These are phyloP conservation scores for Rhamnusium bicolor DNA, from an alignment of 2,888 invertebrate species.

Conservation along the genomic window DNA sequence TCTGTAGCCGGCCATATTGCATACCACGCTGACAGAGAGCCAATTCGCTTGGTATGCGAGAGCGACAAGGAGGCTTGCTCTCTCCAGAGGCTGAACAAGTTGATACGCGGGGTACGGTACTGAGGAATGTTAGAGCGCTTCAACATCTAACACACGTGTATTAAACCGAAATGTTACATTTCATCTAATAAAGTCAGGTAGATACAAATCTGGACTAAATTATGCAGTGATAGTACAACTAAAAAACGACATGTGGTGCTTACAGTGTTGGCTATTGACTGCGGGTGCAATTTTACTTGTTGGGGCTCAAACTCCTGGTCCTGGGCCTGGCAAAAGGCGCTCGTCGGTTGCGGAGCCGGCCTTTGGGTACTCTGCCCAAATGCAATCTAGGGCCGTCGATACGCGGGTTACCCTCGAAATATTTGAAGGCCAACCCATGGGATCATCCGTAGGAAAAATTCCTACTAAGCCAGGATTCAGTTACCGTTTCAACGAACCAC, in stretches of 20 bases:
- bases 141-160: constrained; percentile 69
- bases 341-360: constrained; percentile 61
- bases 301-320: constrained; percentile 66
- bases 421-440: constrained; percentile 87
- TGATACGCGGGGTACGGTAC: constrained; percentile 68
- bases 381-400: constrained; percentile 92
- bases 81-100: constrained; percentile 70
- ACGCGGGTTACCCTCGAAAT: constrained; percentile 90
- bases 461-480: constrained; percentile 90
- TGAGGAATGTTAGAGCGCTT: constrained; percentile 70
- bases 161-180: constrained; percentile 62
- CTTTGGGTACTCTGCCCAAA: constrained; percentile 69
- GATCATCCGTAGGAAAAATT: constrained; percentile 89
- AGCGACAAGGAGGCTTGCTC: constrained; percentile 61
- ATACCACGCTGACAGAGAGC: constrained; percentile 70
- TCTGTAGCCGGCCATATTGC: constrained; percentile 71
- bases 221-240: constrained; percentile 46
- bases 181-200: constrained; percentile 40
- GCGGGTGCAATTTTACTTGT: constrained; percentile 62
- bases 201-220: constrained; percentile 27
- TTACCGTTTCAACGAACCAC: constrained; percentile 94
- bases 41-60: constrained; percentile 52
- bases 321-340: constrained; percentile 65
- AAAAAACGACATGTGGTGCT: constrained; percentile 56
- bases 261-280: constrained; percentile 59